Evolutionary conservation across 2,888 invertebrate genomes (phyloP), one percentile per base, ranked within the genome.

Genomic region (Drepana falcataria): DNA sequence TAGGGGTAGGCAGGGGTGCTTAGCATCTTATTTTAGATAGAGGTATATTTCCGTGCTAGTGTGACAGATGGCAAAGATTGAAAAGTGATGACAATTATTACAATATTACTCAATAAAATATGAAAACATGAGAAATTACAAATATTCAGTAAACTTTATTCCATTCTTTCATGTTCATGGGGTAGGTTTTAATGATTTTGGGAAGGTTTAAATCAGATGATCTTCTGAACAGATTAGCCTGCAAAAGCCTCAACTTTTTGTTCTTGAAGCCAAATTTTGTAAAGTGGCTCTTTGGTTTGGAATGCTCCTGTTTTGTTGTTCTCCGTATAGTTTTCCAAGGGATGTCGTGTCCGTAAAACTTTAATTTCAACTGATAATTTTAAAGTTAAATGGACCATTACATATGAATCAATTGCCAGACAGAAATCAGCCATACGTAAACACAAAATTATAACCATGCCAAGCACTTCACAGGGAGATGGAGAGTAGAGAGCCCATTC

Each of bases 261-360:
- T 68, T 71, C 58, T 68, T 66, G 51, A 69, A 55, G 4, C 71
- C 58, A 6, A 9, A 6, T 41, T 40, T 51, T 4, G 40, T 40
- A 34, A 64, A 48, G 52, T 63, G 58, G 35, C 3, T 6, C 9
- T 9, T 44, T 44, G 71, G 73, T 41, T 60, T 58, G 4, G 53
- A 52, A 49, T 73, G 75, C 54, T 69, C 68, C 59, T 53, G 52
- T 37, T 52, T 51, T 37, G 59, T 56, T 54, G 53, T 66, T 58
- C 57, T 66, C 59, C 56, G 61, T 34, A 68, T 59, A 51, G 57
- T 52, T 68, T 69, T 83, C 87, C 87, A 88, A 52, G 81, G 81
- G 62, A 88, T 85, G 52, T 64, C 59, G 66, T 86, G 85, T 54
- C 88, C 89, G 59, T 76, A 82, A 35, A 63, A 48, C 48, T 52